Base-by-base conservation (phyloP, 2,113 vertebrate species). In the Engystomops pustulosus region DNA sequence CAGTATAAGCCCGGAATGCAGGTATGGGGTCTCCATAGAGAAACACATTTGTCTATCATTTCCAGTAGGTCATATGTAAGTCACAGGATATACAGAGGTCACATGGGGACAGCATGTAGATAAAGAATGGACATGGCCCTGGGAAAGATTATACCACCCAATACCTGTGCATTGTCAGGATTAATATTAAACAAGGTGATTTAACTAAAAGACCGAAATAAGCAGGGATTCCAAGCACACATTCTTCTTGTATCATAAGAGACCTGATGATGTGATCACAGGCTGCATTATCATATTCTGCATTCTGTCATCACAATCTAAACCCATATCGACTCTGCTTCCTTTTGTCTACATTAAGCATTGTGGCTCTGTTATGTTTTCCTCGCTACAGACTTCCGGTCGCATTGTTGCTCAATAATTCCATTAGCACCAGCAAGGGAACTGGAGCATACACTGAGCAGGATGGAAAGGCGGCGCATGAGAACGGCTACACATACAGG, bases 131-230 rank as follows among this genome's bases (percentile, higher is more conserved):
- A 58, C 75, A 18, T 25, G 74, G 75, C 75, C 75, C 74, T 18
- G 53, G 41, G 51, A 58, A 60, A 78, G 75, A 60, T 78, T 60
- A 77, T 53, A 34, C 51, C 51, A 55, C 25, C 34, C 75, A 78
- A 78, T 78, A 53, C 75, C 51, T 17, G 34, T 11, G 75, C 51
- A 78, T 78, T 78, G 38, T 34, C 17, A 60, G 75, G 75, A 78
- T 78, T 78, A 60, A 78, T 78, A 78, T 41, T 60, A 58, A 78
- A 78, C 75, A 78, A 78, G 60, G 75, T 78, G 75, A 78, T 60
- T 78, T 78, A 78, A 78, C 32, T 25, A 78, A 78, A 78, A 60
- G 51, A 78, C 75, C 34, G 23, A 78, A 78, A 78, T 78, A 78
- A 53, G 51, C 18, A 14, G 2, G 75, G 75, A 58, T 60, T 78